Percentiles rank a stretch among this genome's conserved stretches.
These are phyloP conservation scores for Remorina albescens DNA, from an alignment of 2,797 vertebrate species.

Conservation along the genomic window DNA sequence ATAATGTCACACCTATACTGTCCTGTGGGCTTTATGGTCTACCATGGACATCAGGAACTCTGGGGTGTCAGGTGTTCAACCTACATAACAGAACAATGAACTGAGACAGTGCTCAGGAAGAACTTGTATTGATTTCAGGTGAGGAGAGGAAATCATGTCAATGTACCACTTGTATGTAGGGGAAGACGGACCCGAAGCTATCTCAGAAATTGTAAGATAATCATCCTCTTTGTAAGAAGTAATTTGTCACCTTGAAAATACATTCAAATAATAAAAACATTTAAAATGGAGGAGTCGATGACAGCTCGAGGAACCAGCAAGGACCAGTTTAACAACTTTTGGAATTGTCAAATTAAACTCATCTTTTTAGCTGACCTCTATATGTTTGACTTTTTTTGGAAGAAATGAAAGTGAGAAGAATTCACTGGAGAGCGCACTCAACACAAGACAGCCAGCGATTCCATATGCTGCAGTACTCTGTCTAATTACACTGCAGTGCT, in stretches of 20 bases:
- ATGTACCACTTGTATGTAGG: slow-evolving; percentile 21
- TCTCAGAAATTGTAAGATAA: neutral
- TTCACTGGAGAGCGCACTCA: slow-evolving; percentile 42
- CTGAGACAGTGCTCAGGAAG: slow-evolving; percentile 13
- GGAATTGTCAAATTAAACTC: slow-evolving; percentile 54
- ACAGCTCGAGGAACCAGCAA: slow-evolving; percentile 1
- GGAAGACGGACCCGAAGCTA: neutral
- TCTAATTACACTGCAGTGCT: slow-evolving; percentile 45
- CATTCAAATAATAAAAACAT: slow-evolving; percentile 18
- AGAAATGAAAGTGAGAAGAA: slow-evolving; percentile 50
- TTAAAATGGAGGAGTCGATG: neutral
- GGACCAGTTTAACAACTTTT: slow-evolving; percentile 49
- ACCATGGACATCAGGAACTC: slow-evolving; percentile 15
- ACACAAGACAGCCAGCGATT: slow-evolving; percentile 32
- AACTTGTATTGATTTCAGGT: slow-evolving; percentile 29
- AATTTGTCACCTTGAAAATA: slow-evolving; percentile 3
- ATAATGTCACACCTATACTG: slow-evolving; percentile 29
- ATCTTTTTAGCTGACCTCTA: slow-evolving; percentile 55
- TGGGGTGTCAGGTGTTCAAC: slow-evolving; percentile 50
- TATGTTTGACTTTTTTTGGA: slow-evolving; percentile 49
- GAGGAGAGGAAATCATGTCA: slow-evolving; percentile 33
- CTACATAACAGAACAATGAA: slow-evolving; percentile 50
- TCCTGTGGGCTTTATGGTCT: slow-evolving; percentile 31
- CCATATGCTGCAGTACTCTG: slow-evolving; percentile 48
- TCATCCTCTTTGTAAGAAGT: neutral